phyloP scores from a whole-genome alignment of 2,888 invertebrate genomes.

The Lycia hirtaria region DNA sequence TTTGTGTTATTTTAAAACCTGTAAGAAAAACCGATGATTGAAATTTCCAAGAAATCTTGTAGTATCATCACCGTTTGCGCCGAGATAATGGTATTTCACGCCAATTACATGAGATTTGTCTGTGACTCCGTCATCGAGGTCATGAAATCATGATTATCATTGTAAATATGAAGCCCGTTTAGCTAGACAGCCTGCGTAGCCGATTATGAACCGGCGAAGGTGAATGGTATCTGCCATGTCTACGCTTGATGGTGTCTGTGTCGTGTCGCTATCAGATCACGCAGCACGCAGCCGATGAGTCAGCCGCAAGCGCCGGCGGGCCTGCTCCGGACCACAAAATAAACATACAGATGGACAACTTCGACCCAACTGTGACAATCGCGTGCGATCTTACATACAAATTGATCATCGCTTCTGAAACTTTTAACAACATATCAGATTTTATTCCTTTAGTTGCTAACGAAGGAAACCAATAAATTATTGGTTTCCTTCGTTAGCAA shows the following conservation, averaged over 20 bases:
- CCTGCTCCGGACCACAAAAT: constrained; percentile 28
- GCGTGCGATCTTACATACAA: neutral
- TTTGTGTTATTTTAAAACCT: neutral
- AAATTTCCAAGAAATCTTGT: neutral
- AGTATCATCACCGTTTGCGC: neutral
- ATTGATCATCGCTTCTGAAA: too few species aligned
- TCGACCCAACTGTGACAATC: neutral
- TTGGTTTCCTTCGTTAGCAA: too few species aligned
- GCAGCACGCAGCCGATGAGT: constrained; percentile 62
- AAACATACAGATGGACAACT: constrained; percentile 2
- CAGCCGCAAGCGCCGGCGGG: constrained; percentile 51
- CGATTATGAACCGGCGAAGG: neutral
- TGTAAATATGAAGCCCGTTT: neutral
- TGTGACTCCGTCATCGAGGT: constrained; percentile 11
- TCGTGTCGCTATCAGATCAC: constrained; percentile 57
- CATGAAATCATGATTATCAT: neutral
- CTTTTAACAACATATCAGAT: too few species aligned
- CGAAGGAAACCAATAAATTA: too few species aligned
- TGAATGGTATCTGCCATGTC: constrained; percentile 40
- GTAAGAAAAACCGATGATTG: neutral
- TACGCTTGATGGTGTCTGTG: constrained; percentile 50
- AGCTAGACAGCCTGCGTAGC: neutral
- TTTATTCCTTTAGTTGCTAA: too few species aligned
- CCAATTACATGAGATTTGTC: constrained; percentile 11
- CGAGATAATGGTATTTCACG: constrained; percentile 11